Conservation (phyloP, 2,888 invertebrate genomes). For the Andrena trimmerana region DNA sequence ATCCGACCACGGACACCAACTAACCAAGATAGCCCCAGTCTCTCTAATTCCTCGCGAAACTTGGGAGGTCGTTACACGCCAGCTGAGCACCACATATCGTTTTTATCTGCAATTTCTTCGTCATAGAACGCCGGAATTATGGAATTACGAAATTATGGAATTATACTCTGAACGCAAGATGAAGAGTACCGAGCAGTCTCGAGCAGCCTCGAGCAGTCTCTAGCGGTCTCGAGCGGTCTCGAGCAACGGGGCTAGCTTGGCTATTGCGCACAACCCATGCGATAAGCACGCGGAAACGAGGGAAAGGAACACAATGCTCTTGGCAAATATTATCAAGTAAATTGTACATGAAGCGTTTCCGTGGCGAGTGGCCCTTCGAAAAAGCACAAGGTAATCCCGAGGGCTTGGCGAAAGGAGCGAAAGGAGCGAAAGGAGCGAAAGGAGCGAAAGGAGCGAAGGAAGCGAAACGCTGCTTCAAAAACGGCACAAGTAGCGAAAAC, state of each 20-base stretch:
- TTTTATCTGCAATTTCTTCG: constrained; percentile 2
- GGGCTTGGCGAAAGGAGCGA: constrained; percentile 23
- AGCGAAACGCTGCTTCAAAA: constrained; percentile 42
- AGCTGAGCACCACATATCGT: neutral
- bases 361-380: constrained; percentile 27
- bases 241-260: neutral
- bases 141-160: neutral
- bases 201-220: no score
- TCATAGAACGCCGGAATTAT: neutral
- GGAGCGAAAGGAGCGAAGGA: constrained; percentile 25
- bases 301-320: neutral
- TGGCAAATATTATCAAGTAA: neutral
- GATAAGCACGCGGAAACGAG: neutral
- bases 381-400: constrained; percentile 13
- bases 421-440: constrained; percentile 29
- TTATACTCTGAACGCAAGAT: neutral
- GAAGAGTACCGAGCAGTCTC: neutral
- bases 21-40: constrained; percentile 17
- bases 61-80: constrained; percentile 3
- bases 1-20: constrained; percentile 13
- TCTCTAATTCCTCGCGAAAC: constrained; percentile 24
- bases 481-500: constrained; percentile 54
- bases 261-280: neutral
- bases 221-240: no score
- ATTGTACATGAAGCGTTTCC: constrained; percentile 23